Conservation (phyloP, 2,113 vertebrate species). For the Bujurquina vittata region DNA sequence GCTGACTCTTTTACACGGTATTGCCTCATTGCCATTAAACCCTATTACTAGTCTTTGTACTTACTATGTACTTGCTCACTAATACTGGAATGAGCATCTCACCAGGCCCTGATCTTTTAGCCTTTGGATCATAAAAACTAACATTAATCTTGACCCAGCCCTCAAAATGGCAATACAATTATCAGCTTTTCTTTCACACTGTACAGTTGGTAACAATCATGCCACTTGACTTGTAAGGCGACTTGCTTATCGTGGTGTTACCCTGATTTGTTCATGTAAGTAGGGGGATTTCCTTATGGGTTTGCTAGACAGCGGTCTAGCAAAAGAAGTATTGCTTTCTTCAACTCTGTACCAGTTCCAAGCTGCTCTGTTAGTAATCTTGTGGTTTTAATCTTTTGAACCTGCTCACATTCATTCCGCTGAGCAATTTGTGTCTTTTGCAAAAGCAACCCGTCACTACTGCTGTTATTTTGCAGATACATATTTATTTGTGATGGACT, state of each 20-base stretch:
- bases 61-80: not conserved
- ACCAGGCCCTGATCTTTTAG: not conserved
- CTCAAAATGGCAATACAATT: not conserved
- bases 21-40: not conserved
- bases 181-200: not conserved
- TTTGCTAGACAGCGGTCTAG: not conserved
- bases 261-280: not conserved
- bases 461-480: not conserved
- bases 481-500: not conserved
- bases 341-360: not conserved
- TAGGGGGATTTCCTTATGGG: not conserved
- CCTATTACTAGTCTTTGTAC: not conserved
- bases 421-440: not conserved
- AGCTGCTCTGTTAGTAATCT: not conserved
- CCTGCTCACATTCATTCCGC: not conserved
- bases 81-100: not conserved
- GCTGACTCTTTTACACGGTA: not conserved
- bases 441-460: not conserved
- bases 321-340: not conserved
- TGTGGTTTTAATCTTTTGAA: conserved; percentile 6
- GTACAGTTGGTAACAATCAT: not conserved
- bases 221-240: not conserved
- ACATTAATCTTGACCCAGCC: not conserved
- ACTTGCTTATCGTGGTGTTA: not conserved
- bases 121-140: conserved; percentile 17